Percentiles rank a stretch among this genome's conserved stretches.
Conservation (phyloP, 2,797 vertebrate species). For the Gymnocypris eckloni region DNA sequence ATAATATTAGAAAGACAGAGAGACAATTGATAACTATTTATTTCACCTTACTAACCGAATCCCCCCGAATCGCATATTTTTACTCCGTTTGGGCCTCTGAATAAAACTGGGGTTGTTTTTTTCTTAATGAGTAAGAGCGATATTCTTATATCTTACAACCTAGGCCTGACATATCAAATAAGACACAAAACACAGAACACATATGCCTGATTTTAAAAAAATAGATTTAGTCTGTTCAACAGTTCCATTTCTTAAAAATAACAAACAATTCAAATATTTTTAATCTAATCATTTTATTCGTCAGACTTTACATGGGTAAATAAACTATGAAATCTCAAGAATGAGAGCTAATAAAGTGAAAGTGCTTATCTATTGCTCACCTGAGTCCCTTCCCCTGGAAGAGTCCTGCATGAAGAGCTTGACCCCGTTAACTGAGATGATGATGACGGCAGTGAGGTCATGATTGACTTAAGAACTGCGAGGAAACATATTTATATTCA, state of each 20-base stretch:
- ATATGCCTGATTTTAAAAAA: not conserved
- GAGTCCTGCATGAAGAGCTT: conserved; percentile 79
- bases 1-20: too few species aligned
- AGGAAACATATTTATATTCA: conserved; percentile 6
- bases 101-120: not conserved
- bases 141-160: not conserved
- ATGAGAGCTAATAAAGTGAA: not conserved
- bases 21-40: too few species aligned
- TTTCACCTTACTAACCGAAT: not conserved
- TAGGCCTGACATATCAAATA: not conserved
- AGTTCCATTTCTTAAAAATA: not conserved
- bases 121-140: not conserved
- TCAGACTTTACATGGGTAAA: not conserved
- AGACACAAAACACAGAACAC: not conserved
- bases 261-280: not conserved
- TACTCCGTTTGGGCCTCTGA: not conserved
- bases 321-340: not conserved
- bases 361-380: conserved; percentile 67
- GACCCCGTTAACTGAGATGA: conserved; percentile 79
- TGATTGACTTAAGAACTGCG: conserved; percentile 60
- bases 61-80: not conserved
- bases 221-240: not conserved
- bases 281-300: not conserved
- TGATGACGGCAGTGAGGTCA: conserved; percentile 81
- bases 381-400: conserved; percentile 85